Conservation (phyloP, 1,140 invertebrate species). For the Doryteuthis pealeii region DNA sequence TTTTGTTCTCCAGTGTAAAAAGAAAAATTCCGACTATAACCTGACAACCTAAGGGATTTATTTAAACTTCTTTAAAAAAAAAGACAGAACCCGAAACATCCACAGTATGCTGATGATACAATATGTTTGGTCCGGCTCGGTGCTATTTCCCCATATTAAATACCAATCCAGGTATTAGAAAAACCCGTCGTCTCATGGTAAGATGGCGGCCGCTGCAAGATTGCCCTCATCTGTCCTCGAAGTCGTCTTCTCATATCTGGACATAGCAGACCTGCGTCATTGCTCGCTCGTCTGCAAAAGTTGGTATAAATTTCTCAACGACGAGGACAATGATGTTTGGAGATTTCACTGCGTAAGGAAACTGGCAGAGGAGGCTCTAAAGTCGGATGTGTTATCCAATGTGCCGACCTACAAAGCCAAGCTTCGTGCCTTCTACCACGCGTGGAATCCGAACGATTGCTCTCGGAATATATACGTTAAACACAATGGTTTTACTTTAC, state of each 20-base stretch:
- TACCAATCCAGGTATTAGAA: background rate
- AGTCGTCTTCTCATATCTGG: constrained; percentile 90
- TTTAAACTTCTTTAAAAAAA: too few species aligned
- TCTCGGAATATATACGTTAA: constrained; percentile 97
- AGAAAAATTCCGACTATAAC: too few species aligned
- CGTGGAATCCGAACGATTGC: constrained; percentile 97
- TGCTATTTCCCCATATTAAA: background rate
- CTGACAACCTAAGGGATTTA: too few species aligned
- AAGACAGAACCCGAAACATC: too few species aligned
- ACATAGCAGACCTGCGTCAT: constrained; percentile 80
- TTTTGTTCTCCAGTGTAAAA: too few species aligned
- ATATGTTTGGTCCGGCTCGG: too few species aligned
- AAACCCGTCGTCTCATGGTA: background rate
- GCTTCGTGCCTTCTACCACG: constrained; percentile 89
- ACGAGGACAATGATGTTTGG: constrained; percentile 97
- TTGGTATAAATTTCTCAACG: constrained; percentile 87
- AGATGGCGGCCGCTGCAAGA: constrained; percentile 46
- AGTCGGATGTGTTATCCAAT: constrained; percentile 87
- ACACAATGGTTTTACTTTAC: constrained; percentile 94
- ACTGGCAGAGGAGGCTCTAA: constrained; percentile 86
- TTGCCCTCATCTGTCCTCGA: constrained; percentile 83
- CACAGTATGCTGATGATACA: too few species aligned
- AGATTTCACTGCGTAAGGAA: constrained; percentile 83
- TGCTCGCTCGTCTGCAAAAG: constrained; percentile 92
- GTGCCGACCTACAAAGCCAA: constrained; percentile 92